phyloP scores from a whole-genome alignment of 2,888 invertebrate species.

The Podabrus alpinus region DNA sequence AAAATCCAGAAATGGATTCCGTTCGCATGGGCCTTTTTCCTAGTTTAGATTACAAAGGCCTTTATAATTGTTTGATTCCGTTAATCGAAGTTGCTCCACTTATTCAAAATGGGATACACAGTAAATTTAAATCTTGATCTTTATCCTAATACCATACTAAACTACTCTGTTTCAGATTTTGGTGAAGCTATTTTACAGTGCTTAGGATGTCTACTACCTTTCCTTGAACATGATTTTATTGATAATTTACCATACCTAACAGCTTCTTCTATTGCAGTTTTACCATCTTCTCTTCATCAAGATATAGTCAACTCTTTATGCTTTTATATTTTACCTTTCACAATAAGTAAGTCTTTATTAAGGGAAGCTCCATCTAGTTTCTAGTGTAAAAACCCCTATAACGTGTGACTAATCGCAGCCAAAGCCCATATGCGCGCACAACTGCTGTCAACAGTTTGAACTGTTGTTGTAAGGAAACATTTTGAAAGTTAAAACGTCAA shows the following conservation, averaged over 20 bases:
- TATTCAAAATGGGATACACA: slow-evolving; percentile 85
- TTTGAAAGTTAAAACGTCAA: too few species aligned
- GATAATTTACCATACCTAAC: slow-evolving; percentile 94
- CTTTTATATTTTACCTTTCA: slow-evolving; percentile 94
- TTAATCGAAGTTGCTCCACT: slow-evolving; percentile 92
- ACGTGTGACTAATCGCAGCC: too few species aligned
- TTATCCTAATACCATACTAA: not conserved
- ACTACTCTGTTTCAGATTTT: slow-evolving; percentile 66
- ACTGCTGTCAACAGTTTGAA: too few species aligned
- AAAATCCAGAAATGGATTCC: slow-evolving; percentile 82
- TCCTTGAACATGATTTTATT: slow-evolving; percentile 93
- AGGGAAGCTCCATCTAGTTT: not conserved
- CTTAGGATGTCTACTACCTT: slow-evolving; percentile 91
- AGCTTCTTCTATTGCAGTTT: slow-evolving; percentile 90
- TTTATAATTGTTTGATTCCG: slow-evolving; percentile 89
- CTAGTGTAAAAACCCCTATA: not conserved
- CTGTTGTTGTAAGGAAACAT: too few species aligned
- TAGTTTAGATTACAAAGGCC: slow-evolving; percentile 93
- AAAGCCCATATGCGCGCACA: too few species aligned
- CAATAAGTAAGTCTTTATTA: slow-evolving; percentile 79
- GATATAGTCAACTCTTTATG: slow-evolving; percentile 94
- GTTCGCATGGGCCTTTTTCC: slow-evolving; percentile 91
- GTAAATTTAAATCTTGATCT: slow-evolving; percentile 54
- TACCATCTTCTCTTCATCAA: slow-evolving; percentile 89
- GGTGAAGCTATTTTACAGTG: slow-evolving; percentile 93